Percentiles rank a stretch among this genome's conserved stretches.
Conservation (phyloP, 1,140 invertebrate genomes). For the Pogonomyrmex barbatus region DNA sequence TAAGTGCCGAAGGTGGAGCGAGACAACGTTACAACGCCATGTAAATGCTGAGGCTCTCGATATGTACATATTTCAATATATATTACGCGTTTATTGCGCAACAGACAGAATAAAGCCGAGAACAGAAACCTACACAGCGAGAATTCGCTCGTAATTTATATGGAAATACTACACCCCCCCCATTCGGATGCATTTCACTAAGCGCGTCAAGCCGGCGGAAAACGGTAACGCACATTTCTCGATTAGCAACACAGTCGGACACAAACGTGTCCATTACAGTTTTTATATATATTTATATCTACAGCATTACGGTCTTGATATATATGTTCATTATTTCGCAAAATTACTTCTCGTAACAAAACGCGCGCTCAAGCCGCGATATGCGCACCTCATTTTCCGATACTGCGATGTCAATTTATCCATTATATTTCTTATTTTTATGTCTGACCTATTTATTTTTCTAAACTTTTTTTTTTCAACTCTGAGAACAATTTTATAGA, state of each 20-base stretch:
- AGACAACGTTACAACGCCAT: not conserved
- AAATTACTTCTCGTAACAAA: not conserved
- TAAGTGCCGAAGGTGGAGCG: constrained; percentile 16
- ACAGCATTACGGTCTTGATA: not conserved
- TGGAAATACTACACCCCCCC: constrained; percentile 16
- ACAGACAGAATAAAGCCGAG: not conserved
- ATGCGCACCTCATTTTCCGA: constrained; percentile 14
- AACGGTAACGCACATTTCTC: not conserved
- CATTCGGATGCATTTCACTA: not conserved
- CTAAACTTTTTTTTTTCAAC: constrained; percentile 9
- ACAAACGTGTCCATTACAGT: not conserved
- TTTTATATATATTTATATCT: not conserved
- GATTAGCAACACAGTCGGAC: not conserved
- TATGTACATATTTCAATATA: not conserved
- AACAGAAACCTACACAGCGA: not conserved
- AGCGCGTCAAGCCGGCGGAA: not conserved
- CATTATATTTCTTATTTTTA: not conserved
- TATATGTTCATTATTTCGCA: not conserved
- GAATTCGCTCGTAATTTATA: constrained; percentile 5
- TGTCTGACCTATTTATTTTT: not conserved
- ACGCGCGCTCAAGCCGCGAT: not conserved
- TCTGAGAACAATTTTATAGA: not conserved
- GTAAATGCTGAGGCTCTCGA: not conserved
- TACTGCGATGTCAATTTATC: not conserved
- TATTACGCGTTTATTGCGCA: not conserved